phyloP scores from a whole-genome alignment of 2,888 invertebrate species.

The Creontiades dilutus region DNA sequence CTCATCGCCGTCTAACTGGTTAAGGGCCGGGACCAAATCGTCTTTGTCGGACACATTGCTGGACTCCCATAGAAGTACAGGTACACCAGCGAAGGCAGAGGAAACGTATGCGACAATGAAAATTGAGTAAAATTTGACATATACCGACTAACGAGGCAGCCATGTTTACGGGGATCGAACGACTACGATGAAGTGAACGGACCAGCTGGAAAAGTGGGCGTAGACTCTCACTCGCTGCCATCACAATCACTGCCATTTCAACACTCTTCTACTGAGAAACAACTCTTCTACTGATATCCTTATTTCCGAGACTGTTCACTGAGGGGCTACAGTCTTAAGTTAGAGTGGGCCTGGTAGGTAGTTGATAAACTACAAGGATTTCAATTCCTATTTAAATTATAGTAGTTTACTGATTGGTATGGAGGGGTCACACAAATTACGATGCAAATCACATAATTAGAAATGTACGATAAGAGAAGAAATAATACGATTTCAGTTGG shows the following conservation, averaged over 20 bases:
- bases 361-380: no score
- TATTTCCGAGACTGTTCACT: no score
- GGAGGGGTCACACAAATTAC: no score
- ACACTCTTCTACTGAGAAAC: no score
- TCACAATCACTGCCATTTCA: background rate
- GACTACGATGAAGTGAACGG: background rate
- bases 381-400: no score
- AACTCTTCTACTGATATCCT: no score
- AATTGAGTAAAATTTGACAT: constrained; percentile 41
- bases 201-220: constrained; percentile 55
- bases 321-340: no score
- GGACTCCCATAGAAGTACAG: constrained; percentile 76
- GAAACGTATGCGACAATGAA: constrained; percentile 9
- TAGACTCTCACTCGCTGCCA: background rate
- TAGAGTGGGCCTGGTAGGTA: no score
- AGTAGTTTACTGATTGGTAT: no score
- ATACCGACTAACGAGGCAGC: constrained; percentile 30
- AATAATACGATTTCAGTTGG: no score
- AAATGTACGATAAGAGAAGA: no score
- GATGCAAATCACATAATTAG: no score
- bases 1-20: constrained; percentile 74
- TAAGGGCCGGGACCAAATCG: constrained; percentile 74
- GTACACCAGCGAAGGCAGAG: constrained; percentile 70
- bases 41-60: constrained; percentile 73
- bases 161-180: constrained; percentile 19